A percentile compares a stretch with the other conserved stretches of the same genome.
Evolutionary conservation across 1,140 invertebrate genomes (phyloP).

Genomic region (Listronotus bonariensis): DNA sequence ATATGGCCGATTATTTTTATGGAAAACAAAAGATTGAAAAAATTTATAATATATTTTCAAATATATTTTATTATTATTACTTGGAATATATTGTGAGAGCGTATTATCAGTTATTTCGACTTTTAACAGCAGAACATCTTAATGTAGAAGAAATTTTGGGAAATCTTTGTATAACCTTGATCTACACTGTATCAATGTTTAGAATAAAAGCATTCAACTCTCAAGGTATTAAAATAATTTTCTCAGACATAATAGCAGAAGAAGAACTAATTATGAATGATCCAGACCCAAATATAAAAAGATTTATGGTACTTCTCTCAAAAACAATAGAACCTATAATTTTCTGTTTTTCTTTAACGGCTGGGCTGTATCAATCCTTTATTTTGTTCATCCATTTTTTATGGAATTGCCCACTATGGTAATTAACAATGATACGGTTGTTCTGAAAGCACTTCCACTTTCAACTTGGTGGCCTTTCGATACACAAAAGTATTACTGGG

Average conservation of each 20-base stretch:
- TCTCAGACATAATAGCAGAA: slow-evolving; percentile 10
- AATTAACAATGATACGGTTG: slow-evolving; percentile 20
- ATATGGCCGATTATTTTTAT: slow-evolving; percentile 25
- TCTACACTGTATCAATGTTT: slow-evolving; percentile 28
- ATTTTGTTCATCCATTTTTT: slow-evolving; percentile 33
- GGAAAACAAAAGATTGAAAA: slow-evolving; percentile 9
- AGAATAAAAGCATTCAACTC: slow-evolving; percentile 22
- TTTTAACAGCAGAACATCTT: slow-evolving; percentile 18
- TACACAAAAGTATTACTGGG: slow-evolving; percentile 30
- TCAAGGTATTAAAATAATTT: slow-evolving; percentile 15
- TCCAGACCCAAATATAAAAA: slow-evolving; percentile 17
- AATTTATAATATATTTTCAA: slow-evolving; percentile 11
- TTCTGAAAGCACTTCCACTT: slow-evolving; percentile 18
- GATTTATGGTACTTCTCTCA: slow-evolving; percentile 13
- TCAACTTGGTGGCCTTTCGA: slow-evolving; percentile 36
- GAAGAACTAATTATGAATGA: slow-evolving; percentile 20
- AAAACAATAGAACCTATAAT: slow-evolving; percentile 13
- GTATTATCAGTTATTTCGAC: slow-evolving; percentile 20
- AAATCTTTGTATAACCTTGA: slow-evolving; percentile 33
- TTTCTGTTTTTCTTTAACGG: slow-evolving; percentile 29
- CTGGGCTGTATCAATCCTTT: slow-evolving; percentile 23
- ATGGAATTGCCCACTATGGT: slow-evolving; percentile 22
- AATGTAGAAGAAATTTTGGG: slow-evolving; percentile 28
- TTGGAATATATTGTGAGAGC: slow-evolving; percentile 26
- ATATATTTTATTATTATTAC: slow-evolving; percentile 26